These are phyloP conservation scores for Aplocera efformata DNA, from an alignment of 2,888 invertebrate genomes.

Conservation along the genomic window DNA sequence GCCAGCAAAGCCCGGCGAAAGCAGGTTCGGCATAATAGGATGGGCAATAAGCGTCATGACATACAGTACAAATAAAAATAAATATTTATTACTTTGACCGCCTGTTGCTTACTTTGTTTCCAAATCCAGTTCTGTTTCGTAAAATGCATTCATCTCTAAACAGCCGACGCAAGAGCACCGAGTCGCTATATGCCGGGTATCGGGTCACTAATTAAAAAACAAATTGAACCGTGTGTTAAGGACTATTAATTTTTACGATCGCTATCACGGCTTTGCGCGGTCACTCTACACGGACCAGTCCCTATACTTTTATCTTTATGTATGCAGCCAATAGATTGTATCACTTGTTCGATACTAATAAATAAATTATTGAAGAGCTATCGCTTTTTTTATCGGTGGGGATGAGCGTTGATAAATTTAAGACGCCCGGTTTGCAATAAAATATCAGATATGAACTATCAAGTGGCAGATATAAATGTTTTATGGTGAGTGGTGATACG, in stretches of 20 bases:
- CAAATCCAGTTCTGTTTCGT: slow-evolving; percentile 18
- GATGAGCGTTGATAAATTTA: background rate
- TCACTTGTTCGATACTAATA: slow-evolving; percentile 53
- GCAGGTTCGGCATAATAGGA: no score
- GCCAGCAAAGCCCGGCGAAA: no score
- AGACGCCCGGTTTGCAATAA: background rate
- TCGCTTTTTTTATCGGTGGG: slow-evolving; percentile 38
- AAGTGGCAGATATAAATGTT: no score
- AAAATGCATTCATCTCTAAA: slow-evolving; percentile 19
- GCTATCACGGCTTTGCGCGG: slow-evolving; percentile 43
- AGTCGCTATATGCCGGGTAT: no score
- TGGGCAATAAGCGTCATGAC: no score
- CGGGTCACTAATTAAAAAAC: slow-evolving; percentile 57
- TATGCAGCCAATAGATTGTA: slow-evolving; percentile 56
- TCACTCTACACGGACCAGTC: slow-evolving; percentile 22
- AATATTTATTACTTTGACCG: no score
- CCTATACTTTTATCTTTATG: slow-evolving; percentile 53
- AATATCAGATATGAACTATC: background rate
- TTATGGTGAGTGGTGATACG: no score
- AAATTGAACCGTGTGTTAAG: slow-evolving; percentile 63
- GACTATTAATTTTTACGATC: slow-evolving; percentile 70
- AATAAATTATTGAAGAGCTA: slow-evolving; percentile 56
- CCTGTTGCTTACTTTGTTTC: slow-evolving; percentile 7
- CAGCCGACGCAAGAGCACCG: slow-evolving; percentile 5
- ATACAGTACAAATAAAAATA: no score